Base-by-base conservation (phyloP, 2,888 invertebrate species). In the Tinea trinotella region DNA sequence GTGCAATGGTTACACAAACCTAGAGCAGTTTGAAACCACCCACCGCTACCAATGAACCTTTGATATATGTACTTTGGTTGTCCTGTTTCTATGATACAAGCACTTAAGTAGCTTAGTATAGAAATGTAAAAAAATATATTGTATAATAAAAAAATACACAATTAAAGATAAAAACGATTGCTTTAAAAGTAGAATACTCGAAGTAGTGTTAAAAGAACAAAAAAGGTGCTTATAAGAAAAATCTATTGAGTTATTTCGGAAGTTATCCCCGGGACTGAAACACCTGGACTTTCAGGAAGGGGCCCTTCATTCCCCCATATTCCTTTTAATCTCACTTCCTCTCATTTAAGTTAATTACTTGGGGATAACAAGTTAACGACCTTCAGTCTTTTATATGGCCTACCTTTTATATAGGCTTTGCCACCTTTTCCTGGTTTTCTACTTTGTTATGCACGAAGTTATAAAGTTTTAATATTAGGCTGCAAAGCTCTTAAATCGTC, bases 341-440 rank as follows among this genome's bases (percentile, higher is more conserved):
- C 7, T 40, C 40, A 40, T 40, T 40, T 40, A 40, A 40, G 13
- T 40, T 40, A 40, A 40, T 40, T 40, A 40, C 40, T 7, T 15
- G 15, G 40, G 40, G 40, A 40, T 40, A 40, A 40, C 49, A 24
- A 24, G 49, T 22, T 22, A 49, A 24, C 22, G 22, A 20, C 12
- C 49, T 24, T 49, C 19, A 49, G 15, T 10, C 46, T 49, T 15
- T 49, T 24, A 19, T 49, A 18, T 6, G 22, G n/a, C 22, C 12
- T 40, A 9, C 19, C 49, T n/a, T 49, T 12, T 13, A 13, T 13
- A 49, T 49, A n/a, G 17, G 3, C 12, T 15, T n/a, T 49, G 19
- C 44, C 15, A 40, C 44, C 44, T 15, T 6, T 13, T 17, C 3
- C 9, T 15, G 13, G 13, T 5, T 15, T 40, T 15, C 35, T 50